These are phyloP conservation scores for Holothuria leucospilota DNA, from an alignment of 53 echinoderm and acorn worm species.

Conservation along the genomic window DNA sequence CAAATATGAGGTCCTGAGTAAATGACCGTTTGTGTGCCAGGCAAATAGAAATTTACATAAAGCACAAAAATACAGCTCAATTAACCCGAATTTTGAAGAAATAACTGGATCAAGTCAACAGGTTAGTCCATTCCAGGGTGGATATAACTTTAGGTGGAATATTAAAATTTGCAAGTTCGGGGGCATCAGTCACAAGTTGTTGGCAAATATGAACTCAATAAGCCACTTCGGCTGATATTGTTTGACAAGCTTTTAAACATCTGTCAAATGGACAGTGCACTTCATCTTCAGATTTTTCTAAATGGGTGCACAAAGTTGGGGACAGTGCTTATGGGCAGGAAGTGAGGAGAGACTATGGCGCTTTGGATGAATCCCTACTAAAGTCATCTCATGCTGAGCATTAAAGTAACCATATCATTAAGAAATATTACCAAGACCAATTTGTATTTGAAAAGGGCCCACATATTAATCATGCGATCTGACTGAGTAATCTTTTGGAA, in stretches of 20 bases:
- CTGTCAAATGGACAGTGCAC: conserved; percentile 45
- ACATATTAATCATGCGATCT: too few relatives aligned
- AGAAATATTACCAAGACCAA: too few relatives aligned
- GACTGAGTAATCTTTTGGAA: too few relatives aligned
- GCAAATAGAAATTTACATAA: conserved; percentile 39
- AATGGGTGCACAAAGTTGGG: too few relatives aligned
- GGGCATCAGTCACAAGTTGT: conserved; percentile 36
- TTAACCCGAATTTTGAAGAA: conserved; percentile 35
- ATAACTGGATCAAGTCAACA: conserved; percentile 35
- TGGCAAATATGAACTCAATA: conserved; percentile 15
- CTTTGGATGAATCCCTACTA: too few relatives aligned
- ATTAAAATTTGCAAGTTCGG: not conserved
- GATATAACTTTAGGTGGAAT: conserved; percentile 12
- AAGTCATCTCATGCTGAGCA: too few relatives aligned
- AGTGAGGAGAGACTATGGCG: too few relatives aligned
- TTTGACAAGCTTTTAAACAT: conserved; percentile 43
- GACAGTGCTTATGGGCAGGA: too few relatives aligned
- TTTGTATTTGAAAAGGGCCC: too few relatives aligned
- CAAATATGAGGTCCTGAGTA: conserved; percentile 23
- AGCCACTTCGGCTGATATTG: conserved; percentile 16
- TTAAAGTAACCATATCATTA: too few relatives aligned
- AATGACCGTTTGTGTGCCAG: conserved; percentile 23
- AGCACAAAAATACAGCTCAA: conserved; percentile 14
- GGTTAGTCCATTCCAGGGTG: not conserved
- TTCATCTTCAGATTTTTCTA: not conserved